phyloP scores from a whole-genome alignment of 2,113 vertebrate species.

The Steatornis caripensis region DNA sequence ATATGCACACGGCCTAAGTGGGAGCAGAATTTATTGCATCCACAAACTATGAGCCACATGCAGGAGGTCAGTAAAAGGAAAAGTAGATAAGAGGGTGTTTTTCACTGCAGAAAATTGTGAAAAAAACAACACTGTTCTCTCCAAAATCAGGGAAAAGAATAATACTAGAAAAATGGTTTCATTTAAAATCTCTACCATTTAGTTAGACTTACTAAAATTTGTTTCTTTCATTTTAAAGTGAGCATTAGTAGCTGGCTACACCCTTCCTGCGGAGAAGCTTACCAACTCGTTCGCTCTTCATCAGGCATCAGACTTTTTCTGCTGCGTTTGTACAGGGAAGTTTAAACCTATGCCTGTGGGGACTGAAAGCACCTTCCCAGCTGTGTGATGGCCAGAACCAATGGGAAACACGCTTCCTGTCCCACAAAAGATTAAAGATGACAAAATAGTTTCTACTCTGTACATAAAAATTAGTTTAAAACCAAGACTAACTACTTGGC shows the following conservation, averaged over 20 bases:
- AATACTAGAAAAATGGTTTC: not conserved
- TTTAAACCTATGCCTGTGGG: not conserved
- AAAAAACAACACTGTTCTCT: not conserved
- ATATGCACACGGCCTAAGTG: rapidly evolving
- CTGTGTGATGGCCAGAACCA: not conserved
- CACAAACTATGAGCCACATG: not conserved
- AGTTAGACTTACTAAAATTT: not conserved
- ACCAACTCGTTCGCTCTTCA: not conserved
- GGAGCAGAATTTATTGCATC: not conserved
- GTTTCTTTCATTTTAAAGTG: not conserved
- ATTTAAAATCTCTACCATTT: not conserved
- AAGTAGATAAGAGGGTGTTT: not conserved
- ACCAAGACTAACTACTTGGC: not conserved
- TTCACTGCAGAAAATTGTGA: not conserved
- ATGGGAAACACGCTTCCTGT: not conserved
- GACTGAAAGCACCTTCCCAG: not conserved
- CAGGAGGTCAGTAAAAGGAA: not conserved
- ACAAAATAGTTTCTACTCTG: not conserved
- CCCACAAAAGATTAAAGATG: not conserved
- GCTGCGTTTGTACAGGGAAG: not conserved
- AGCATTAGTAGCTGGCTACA: not conserved
- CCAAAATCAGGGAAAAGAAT: not conserved
- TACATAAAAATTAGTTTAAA: not conserved
- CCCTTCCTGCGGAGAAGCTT: not conserved
- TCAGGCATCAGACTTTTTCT: not conserved